A percentile compares a stretch with the other conserved stretches of the same genome.
Evolutionary conservation across 1,140 invertebrate genomes (phyloP).

Genomic region (Diachasma alloeum): DNA sequence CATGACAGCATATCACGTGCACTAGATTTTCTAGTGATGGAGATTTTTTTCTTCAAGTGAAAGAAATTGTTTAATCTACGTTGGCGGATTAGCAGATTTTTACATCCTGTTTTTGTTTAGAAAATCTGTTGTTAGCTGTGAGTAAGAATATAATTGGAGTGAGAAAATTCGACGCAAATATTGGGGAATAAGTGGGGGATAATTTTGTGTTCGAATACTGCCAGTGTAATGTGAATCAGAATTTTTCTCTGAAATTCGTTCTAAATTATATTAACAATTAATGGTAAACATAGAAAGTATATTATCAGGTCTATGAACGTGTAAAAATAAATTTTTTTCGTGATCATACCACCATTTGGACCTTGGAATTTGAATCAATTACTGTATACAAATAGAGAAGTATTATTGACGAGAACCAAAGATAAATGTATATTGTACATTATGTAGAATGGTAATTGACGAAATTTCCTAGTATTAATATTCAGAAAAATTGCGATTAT

Average conservation of each 20-base stretch:
- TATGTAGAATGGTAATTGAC: slow-evolving; percentile 31
- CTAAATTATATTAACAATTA: slow-evolving; percentile 10
- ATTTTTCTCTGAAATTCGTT: slow-evolving; percentile 10
- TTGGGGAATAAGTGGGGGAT: slow-evolving; percentile 11
- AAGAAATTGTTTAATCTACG: slow-evolving; percentile 17
- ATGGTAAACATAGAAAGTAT: slow-evolving; percentile 17
- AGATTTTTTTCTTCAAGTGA: slow-evolving; percentile 9
- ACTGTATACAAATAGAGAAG: slow-evolving; percentile 29
- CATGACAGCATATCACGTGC: slow-evolving; percentile 25
- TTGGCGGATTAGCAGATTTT: slow-evolving; percentile 14
- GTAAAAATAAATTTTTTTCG: neutral
- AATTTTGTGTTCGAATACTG: slow-evolving; percentile 20
- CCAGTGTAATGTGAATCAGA: slow-evolving; percentile 6
- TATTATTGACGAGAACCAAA: slow-evolving; percentile 47
- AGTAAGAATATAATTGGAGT: neutral
- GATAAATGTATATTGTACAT: slow-evolving; percentile 44
- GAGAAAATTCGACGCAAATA: slow-evolving; percentile 34
- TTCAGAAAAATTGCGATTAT: neutral
- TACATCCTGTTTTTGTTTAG: slow-evolving; percentile 3
- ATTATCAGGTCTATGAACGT: neutral
- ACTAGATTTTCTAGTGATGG: neutral
- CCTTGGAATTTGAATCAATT: neutral
- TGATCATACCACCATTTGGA: slow-evolving; percentile 11
- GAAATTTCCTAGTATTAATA: slow-evolving; percentile 19
- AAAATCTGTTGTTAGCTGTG: slow-evolving; percentile 21